phyloP scores from a whole-genome alignment of 2,797 vertebrate species.

The Galago senegalensis region DNA sequence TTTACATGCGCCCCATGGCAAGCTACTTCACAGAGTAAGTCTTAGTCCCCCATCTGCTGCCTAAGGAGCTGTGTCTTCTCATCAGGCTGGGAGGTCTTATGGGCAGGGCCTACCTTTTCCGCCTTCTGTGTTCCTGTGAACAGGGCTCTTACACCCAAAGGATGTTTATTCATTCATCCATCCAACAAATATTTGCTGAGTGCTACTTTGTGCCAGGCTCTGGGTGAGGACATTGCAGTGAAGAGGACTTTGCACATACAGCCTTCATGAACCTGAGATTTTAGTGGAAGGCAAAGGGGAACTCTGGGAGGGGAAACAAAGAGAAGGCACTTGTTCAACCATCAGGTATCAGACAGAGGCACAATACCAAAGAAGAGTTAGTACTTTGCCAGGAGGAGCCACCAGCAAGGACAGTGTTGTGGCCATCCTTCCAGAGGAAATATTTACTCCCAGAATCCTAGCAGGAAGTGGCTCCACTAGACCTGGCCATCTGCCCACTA shows the following conservation, averaged over 20 bases:
- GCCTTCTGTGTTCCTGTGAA: neutral
- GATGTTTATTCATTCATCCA: neutral
- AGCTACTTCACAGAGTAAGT: slow-evolving; percentile 53
- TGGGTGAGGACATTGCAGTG: slow-evolving; percentile 3
- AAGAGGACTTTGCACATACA: neutral
- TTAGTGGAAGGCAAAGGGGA: slow-evolving; percentile 30
- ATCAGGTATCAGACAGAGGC: neutral
- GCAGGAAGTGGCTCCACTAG: neutral
- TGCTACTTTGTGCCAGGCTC: neutral
- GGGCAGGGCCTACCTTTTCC: neutral
- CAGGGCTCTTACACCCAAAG: neutral
- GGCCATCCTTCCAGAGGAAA: slow-evolving; percentile 23
- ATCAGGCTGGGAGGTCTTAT: neutral
- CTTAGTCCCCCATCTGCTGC: neutral
- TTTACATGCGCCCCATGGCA: slow-evolving; percentile 44
- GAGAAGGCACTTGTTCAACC: slow-evolving; percentile 49
- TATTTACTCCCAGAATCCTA: slow-evolving; percentile 51
- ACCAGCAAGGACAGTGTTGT: neutral
- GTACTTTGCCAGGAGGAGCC: neutral
- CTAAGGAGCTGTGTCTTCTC: neutral
- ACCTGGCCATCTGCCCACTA: neutral
- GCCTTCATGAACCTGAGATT: slow-evolving; percentile 12
- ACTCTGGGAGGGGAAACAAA: neutral
- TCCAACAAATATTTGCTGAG: slow-evolving; percentile 32
- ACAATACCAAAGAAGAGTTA: neutral